Conservation (phyloP, 2,888 invertebrate genomes). For the Pecten maximus region DNA sequence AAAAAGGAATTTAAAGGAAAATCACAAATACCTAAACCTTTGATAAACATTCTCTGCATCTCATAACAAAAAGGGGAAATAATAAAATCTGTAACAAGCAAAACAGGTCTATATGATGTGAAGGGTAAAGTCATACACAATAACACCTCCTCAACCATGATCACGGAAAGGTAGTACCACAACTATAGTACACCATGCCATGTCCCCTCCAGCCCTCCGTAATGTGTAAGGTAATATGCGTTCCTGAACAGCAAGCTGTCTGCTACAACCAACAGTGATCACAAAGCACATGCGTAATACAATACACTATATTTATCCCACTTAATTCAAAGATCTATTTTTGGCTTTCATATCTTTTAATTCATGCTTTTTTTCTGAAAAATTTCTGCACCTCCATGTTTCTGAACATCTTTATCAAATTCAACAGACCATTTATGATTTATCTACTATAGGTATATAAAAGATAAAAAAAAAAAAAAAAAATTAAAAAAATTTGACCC, state of each 20-base stretch:
- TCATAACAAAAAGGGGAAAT: slow-evolving; percentile 4
- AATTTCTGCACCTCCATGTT: neutral
- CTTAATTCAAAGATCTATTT: neutral
- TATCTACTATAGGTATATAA: too few species aligned
- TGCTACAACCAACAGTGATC: slow-evolving; percentile 36
- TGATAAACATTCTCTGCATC: slow-evolving; percentile 11
- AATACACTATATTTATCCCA: neutral
- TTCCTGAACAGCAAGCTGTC: slow-evolving; percentile 18
- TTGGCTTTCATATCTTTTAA: neutral
- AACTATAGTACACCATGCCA: slow-evolving; percentile 34
- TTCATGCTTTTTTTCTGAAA: neutral
- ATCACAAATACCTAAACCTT: neutral
- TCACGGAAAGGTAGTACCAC: slow-evolving; percentile 11
- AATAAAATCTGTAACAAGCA: neutral
- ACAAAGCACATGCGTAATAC: neutral
- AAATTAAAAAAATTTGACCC: neutral
- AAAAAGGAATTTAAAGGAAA: neutral
- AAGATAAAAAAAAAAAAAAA: too few species aligned
- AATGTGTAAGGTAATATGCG: neutral
- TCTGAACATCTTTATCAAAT: neutral
- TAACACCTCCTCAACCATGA: neutral
- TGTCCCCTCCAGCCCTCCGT: slow-evolving; percentile 18
- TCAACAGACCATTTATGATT: too few species aligned
- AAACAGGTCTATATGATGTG: slow-evolving; percentile 16
- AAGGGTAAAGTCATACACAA: neutral